Evolutionary conservation across 2,113 vertebrate species (phyloP), one percentile per base, ranked within the genome.

Genomic region (Anolis sagrei): DNA sequence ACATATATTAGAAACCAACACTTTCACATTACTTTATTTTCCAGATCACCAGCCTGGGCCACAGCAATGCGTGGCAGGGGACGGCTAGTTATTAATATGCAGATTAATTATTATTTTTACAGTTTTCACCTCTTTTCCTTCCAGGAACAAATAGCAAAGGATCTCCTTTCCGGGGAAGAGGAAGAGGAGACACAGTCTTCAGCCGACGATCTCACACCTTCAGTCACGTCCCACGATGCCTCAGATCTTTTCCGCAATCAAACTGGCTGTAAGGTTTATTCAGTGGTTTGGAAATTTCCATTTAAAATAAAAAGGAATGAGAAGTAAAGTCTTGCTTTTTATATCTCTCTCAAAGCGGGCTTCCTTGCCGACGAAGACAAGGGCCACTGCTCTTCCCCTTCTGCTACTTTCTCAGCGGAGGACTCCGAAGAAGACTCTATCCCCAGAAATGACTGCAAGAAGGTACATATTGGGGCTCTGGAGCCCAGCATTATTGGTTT

Each of bases 401-500:
- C 95, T 74, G 93, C 96, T 32, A 96, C 95, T 94, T 96, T 96
- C 86, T 97, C 97, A 39, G 97, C 97, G 66, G 97, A 97, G n/a
- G 98, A 98, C 74, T 96, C 97, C 0, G 98, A 98, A 88, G 96
- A 97, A 88, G 96, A 96, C 89, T 96, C 97, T 18, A 91, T 97
- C 89, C 96, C 97, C 44, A 95, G 97, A 89, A 98, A 97, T 1
- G 98, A 99, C 51, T 97, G 98, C 91, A 97, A 97, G 95, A 99
- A 99, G 98, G 98, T 99, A n/a, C n/a, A n/a, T n/a, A n/a, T n/a
- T n/a, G n/a, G n/a, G n/a, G n/a, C n/a, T n/a, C n/a, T n/a, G n/a
- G n/a, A n/a, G n/a, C n/a, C n/a, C n/a, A n/a, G n/a, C n/a, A n/a
- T n/a, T n/a, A n/a, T n/a, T n/a, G n/a, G n/a, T n/a, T n/a, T n/a